A percentile compares a stretch with the other conserved stretches of the same genome.
Evolutionary conservation across 2,113 vertebrate genomes (phyloP).

Genomic region (Felis chaus): DNA sequence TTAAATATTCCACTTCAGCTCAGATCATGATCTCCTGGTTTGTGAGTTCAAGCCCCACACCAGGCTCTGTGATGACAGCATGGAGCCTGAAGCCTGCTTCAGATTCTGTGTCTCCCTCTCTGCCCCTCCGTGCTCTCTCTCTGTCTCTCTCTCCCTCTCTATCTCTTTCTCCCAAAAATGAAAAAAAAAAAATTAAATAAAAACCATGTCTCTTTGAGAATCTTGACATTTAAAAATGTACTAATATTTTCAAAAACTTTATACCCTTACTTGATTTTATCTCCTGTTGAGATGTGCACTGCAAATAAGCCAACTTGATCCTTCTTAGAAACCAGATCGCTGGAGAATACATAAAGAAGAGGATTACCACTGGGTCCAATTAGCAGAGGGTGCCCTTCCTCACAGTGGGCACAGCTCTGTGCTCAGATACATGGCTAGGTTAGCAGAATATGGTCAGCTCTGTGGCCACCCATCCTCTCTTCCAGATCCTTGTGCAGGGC

Average conservation of each 20-base stretch:
- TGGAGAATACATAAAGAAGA: background rate
- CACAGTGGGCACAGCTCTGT: too few species aligned
- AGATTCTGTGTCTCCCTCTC: too few species aligned
- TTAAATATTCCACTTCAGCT: too few species aligned
- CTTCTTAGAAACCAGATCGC: background rate
- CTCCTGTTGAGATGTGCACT: background rate
- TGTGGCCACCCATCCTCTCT: background rate
- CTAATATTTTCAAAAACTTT: background rate
- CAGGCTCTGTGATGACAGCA: too few species aligned
- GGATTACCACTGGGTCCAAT: background rate
- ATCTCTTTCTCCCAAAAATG: too few species aligned
- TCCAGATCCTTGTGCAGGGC: background rate
- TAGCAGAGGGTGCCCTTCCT: background rate
- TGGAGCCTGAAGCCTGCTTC: too few species aligned
- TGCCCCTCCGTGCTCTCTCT: too few species aligned
- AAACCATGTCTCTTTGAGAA: background rate
- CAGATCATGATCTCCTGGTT: too few species aligned
- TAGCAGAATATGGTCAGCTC: background rate
- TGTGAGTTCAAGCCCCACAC: too few species aligned
- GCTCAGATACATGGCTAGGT: background rate
- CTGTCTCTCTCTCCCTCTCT: too few species aligned
- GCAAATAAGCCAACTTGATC: background rate
- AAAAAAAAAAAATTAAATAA: too few species aligned
- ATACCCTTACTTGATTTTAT: background rate
- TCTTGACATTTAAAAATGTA: background rate